Evolutionary conservation across 92 coral and sea anemone genomes (phyloP), one percentile per base, ranked within the genome.

Genomic region (Muricea muricata): DNA sequence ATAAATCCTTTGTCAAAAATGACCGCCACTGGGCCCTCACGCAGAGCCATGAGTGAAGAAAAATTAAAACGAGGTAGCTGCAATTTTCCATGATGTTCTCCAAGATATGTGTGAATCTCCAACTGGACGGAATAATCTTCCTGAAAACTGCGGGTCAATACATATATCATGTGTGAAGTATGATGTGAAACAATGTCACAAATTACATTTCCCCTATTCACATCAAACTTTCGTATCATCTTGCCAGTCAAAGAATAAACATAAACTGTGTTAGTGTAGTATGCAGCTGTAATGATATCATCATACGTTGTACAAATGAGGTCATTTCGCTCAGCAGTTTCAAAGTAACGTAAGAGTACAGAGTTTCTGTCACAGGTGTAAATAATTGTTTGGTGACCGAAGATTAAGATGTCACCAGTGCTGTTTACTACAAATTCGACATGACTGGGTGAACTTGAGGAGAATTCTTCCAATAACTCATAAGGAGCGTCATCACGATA

Each of bases 1-100:
- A 63, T 18, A 18, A 63, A 26, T 63, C 70, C 70, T 63, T 63
- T 30, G n/a, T 30, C 39, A 26, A 4, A 63, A 28, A 63, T 8
- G 1, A 26, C 70, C 9, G 70, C 70, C 70, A 63, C 70, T 63
- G 70, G 70, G 15, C 70, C 70, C 30, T 63, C 70, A 63, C 70
- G 37, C 39, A 63, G 18, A 29, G 70, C 39, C 13, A 63, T 28
- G n/a, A 63, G 21, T 30, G 37, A 35, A 2, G 23, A 29, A 63
- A 63, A 63, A 28, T 63, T 30, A 21, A 63, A 28, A 39, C 70
- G 39, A 6, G 2, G 1, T 25, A 63, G 6, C 23, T 63, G 0
- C 37, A 63, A 32, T 13, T 28, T 63, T 28, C 37, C 37, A 6
- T 40, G 18, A 63, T 28, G 39, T 0, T 63, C 70, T 28, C 70